Evolutionary conservation across 2,888 invertebrate genomes (phyloP), one percentile per base, ranked within the genome.

Genomic region (Ichneumoninae sp.): DNA sequence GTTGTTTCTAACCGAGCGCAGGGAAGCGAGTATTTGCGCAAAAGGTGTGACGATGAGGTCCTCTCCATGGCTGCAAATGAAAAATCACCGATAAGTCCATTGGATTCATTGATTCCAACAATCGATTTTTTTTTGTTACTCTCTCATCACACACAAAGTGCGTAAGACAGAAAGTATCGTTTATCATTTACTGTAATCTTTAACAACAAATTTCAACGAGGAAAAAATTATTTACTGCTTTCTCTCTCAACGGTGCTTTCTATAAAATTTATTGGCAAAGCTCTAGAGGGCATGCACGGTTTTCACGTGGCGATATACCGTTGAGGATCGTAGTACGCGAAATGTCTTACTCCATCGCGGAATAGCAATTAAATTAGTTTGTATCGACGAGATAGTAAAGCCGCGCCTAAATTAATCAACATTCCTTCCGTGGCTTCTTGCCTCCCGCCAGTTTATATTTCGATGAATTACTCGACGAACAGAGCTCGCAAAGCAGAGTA

Each of bases 41-140:
- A 99, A 99, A 92, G 99, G 99, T 91, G 99, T 99, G 94, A 99
- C 99, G 94, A 99, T 99, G 95, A 99, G 96, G 95, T 99, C 99
- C 95, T 99, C 99, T 93, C 99, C 99, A 96, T 99, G 99, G 95
- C 98, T 96, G 95, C 82, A 95, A 94, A 88, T 70, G 86, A 92
- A 92, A 69, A 70, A 47, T 26, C 1, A 62, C 40, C 62, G 52
- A 54, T 84, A 69, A 81, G 66, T 70, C 13, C 44, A 47, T 16
- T 47, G 22, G 74, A 83, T 47, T n/a, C 36, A 13, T 52, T 10
- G 2, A 22, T 62, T 62, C 57, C 1, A 33, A n/a, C 10, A 10
- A 26, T 62, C 40, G 79, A 65, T 30, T 47, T 65, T 19, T 19
- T 78, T 60, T 60, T 22, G 54, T 78, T 36, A 50, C 30, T 68